Conservation (phyloP, 2,888 invertebrate species). For the Cantharis nigra region DNA sequence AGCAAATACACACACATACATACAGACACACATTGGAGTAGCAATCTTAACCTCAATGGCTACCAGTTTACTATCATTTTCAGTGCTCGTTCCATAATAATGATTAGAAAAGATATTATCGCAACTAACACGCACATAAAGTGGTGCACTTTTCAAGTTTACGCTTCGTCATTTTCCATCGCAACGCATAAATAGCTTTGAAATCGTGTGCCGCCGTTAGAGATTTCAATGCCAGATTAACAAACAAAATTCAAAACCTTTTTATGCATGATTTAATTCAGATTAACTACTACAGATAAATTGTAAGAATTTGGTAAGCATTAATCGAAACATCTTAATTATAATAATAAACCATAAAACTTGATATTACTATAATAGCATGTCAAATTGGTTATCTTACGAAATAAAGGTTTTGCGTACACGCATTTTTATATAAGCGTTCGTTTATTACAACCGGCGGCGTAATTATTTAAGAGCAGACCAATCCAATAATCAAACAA, state of each 20-base stretch:
- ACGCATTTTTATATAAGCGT: background rate
- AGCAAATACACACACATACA: slow-evolving; percentile 10
- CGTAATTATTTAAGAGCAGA: background rate
- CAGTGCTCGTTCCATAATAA: slow-evolving; percentile 21
- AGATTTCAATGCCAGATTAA: slow-evolving; percentile 12
- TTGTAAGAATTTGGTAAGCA: background rate
- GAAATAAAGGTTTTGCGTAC: background rate
- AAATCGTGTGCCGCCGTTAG: background rate
- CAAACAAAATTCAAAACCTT: slow-evolving; percentile 1
- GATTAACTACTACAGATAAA: background rate
- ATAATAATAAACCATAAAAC: background rate
- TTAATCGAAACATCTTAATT: background rate
- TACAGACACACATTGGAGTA: slow-evolving; percentile 4
- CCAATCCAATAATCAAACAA: background rate
- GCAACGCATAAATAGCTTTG: slow-evolving; percentile 4
- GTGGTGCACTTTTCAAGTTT: slow-evolving; percentile 19
- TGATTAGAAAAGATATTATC: slow-evolving; percentile 26
- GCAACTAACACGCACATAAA: slow-evolving; percentile 24
- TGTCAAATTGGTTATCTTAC: background rate
- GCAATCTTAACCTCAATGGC: slow-evolving; percentile 27
- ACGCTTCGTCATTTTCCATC: slow-evolving; percentile 10
- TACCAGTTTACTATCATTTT: slow-evolving; percentile 29
- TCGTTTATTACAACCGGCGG: background rate
- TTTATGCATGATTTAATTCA: slow-evolving; percentile 1
- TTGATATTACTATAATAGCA: background rate